These are phyloP conservation scores for Ursus arctos DNA, from an alignment of 2,113 vertebrate genomes.

Conservation along the genomic window DNA sequence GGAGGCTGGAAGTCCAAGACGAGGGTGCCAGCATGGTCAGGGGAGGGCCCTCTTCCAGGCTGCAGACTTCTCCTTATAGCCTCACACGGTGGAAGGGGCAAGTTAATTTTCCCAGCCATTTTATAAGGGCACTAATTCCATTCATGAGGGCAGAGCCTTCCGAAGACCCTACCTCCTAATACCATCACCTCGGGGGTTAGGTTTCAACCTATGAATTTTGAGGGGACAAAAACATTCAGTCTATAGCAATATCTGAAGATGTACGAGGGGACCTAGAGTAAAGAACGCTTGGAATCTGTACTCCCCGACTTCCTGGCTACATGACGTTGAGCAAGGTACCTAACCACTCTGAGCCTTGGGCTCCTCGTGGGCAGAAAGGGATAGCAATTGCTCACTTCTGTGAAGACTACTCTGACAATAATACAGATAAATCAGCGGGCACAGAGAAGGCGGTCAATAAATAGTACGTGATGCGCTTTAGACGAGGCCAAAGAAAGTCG, in stretches of 20 bases:
- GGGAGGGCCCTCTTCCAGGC: background rate
- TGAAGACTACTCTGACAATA: background rate
- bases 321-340: background rate
- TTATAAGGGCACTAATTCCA: background rate
- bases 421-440: background rate
- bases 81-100: background rate
- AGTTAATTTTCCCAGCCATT: background rate
- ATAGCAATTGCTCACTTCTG: background rate
- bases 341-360: background rate
- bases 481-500: background rate
- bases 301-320: background rate
- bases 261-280: background rate
- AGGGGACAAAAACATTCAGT: background rate
- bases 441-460: background rate
- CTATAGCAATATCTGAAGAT: background rate
- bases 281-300: background rate
- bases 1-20: background rate
- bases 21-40: background rate
- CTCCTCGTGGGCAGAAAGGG: background rate
- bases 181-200: background rate
- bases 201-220: background rate
- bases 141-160: background rate
- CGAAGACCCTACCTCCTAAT: background rate
- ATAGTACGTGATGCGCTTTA: accelerated
- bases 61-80: background rate